These are phyloP conservation scores for Rostratula benghalensis DNA, from an alignment of 2,113 vertebrate genomes.

Conservation along the genomic window DNA sequence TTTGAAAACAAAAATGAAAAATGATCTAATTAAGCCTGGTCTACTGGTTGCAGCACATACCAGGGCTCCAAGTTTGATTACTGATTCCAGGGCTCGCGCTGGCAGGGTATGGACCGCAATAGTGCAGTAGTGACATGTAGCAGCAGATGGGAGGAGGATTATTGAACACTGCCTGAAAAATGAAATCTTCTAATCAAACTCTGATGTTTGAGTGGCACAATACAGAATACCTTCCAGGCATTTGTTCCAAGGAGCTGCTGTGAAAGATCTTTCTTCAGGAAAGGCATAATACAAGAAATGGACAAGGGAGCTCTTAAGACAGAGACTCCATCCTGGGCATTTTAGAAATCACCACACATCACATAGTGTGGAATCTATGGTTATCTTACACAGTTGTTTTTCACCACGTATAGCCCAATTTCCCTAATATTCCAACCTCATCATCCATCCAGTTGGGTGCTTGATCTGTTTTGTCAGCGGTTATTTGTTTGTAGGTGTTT, in stretches of 20 bases:
- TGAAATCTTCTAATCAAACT: not conserved
- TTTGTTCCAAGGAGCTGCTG: not conserved
- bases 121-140: not conserved
- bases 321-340: not conserved
- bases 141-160: not conserved
- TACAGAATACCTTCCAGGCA: not conserved
- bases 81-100: not conserved
- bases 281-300: not conserved
- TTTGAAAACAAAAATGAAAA: slow-evolving; percentile 66
- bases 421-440: not conserved
- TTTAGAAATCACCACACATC: not conserved
- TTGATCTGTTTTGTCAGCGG: not conserved
- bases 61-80: slow-evolving; percentile 13
- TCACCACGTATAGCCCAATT: not conserved
- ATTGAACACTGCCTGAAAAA: not conserved
- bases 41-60: not conserved
- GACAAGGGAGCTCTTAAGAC: not conserved
- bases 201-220: not conserved
- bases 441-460: not conserved
- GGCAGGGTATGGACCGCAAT: not conserved
- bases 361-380: not conserved
- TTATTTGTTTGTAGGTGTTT: not conserved
- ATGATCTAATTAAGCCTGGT: slow-evolving; percentile 32
- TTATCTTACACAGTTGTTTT: not conserved
- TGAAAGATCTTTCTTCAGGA: not conserved